phyloP scores from a whole-genome alignment of 2,113 vertebrate genomes.

The Bubo bubo region DNA sequence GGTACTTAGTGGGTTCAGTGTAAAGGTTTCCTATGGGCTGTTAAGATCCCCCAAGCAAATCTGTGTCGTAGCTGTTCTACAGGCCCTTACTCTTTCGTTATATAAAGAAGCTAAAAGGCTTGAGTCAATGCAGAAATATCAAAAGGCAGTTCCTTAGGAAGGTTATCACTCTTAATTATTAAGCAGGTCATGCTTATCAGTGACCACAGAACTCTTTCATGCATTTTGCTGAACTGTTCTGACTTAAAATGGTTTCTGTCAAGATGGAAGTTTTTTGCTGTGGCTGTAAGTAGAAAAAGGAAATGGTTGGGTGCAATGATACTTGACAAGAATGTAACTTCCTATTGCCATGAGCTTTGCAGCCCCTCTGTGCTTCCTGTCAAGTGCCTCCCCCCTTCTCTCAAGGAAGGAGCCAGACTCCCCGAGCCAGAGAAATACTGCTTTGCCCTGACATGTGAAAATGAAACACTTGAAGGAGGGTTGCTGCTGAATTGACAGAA shows the following conservation, averaged over 20 bases:
- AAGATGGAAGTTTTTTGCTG: background rate
- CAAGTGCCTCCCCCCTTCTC: background rate
- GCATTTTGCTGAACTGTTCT: background rate
- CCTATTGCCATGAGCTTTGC: background rate
- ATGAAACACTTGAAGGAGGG: background rate
- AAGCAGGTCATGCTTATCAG: background rate
- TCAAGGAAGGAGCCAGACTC: background rate
- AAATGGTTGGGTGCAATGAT: constrained; percentile 40
- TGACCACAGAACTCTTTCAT: background rate
- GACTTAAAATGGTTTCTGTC: background rate
- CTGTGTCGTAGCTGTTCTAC: background rate
- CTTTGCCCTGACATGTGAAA: background rate
- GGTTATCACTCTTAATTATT: constrained; percentile 5
- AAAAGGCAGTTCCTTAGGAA: background rate
- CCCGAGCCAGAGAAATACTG: background rate
- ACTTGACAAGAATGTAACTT: constrained; percentile 48
- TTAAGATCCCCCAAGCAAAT: background rate
- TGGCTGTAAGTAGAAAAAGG: constrained; percentile 26
- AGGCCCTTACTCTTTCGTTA: background rate
- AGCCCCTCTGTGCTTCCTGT: constrained; percentile 20
- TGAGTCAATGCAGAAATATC: background rate
- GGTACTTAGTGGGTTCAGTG: background rate
- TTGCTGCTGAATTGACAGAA: background rate
- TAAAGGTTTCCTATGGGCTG: background rate
- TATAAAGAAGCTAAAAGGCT: background rate